Evolutionary conservation across 2,888 invertebrate species (phyloP), one percentile per base, ranked within the genome.

Genomic region (Cataglyphis cursor): DNA sequence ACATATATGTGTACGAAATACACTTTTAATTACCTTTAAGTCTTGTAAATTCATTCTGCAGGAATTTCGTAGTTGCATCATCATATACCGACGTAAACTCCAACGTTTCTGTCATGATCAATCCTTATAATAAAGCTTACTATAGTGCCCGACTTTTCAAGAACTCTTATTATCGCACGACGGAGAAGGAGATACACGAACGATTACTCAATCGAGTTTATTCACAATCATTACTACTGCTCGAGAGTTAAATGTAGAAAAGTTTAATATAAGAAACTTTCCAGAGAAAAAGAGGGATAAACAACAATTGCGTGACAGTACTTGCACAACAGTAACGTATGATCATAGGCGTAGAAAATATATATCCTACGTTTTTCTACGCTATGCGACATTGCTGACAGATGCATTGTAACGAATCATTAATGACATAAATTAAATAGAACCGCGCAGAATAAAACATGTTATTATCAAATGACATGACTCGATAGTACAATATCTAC

Each of bases 31-130:
- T 91, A 94, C 94, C 94, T 90, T 91, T 89, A n/a, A 92, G 85
- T 72, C 94, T 92, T 21, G 90, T 87, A 86, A 95, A 95, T 88
- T 94, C 93, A 31, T 90, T 88, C 44, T 88, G 86, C 12, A 95
- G 85, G 48, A 75, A 85, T 57, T 89, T 81, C 5, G 73, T 65
- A 0, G 88, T 93, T 57, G 90, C 85, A 35, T 93, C 90, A 68
- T 93, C 91, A 86, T 94, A 95, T 66, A 93, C 89, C 57, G 92
- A 86, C 31, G 80, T 81, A 59, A 93, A 94, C 8, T 84, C 66
- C 66, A 86, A 41, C 18, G 76, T 82, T 44, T 90, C 90, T 82
- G 90, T 91, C 92, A 92, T n/a, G 61, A 65, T 44, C 1, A 35
- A 31, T 12, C 0, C 54, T 18, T 66, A 12, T 4, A 70, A 3